These are phyloP conservation scores for Ophioninae sp. DNA, from an alignment of 2,888 invertebrate species.

Conservation along the genomic window DNA sequence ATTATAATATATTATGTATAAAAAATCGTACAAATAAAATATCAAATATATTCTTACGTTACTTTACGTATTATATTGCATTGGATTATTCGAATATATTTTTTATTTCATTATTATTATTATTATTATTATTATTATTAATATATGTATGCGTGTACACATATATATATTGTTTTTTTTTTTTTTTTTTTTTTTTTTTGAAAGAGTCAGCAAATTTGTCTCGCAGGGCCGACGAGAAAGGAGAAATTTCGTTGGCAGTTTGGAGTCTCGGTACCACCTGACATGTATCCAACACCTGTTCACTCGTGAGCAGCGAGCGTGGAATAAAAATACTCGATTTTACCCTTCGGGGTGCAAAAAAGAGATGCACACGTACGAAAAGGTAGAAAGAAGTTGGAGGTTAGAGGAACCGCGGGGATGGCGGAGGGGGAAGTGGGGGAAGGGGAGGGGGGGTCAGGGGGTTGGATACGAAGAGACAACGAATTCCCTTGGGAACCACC, in stretches of 20 bases:
- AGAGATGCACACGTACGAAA: background rate
- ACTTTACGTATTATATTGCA: too few relatives aligned
- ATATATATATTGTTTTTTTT: too few relatives aligned
- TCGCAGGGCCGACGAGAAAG: background rate
- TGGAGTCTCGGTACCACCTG: slow-evolving; percentile 15
- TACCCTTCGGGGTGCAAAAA: background rate
- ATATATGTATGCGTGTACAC: too few relatives aligned
- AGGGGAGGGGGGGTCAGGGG: background rate
- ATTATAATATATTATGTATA: too few relatives aligned
- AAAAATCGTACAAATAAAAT: too few relatives aligned
- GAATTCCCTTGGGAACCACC: slow-evolving; percentile 72
- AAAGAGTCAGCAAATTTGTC: background rate
- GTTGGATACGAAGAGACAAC: slow-evolving; percentile 58
- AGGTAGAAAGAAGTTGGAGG: too few relatives aligned
- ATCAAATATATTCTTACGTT: too few relatives aligned
- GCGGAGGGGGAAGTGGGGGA: background rate
- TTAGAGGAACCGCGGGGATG: background rate
- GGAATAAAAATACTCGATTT: slow-evolving; percentile 12
- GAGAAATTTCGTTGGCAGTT: slow-evolving; percentile 10
- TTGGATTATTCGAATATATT: too few relatives aligned
- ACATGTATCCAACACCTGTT: slow-evolving; percentile 32
- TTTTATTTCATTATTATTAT: too few relatives aligned
- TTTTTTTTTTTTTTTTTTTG: too few relatives aligned
- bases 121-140: too few relatives aligned
- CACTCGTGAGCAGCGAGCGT: slow-evolving; percentile 3